Evolutionary conservation across 2,797 vertebrate species (phyloP).

Genomic region (Anguilla anguilla): DNA sequence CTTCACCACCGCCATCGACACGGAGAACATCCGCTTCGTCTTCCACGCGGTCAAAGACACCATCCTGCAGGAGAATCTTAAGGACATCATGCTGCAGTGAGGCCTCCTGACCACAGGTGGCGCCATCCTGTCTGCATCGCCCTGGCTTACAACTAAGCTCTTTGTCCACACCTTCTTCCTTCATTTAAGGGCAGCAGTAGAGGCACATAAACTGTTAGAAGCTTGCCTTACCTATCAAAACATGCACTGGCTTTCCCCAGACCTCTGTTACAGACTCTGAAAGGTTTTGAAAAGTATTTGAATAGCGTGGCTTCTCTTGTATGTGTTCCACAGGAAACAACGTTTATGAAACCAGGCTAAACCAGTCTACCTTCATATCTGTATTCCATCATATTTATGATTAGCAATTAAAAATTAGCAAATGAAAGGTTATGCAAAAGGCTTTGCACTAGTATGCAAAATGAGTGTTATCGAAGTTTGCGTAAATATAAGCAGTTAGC

Average conservation of each 20-base stretch:
- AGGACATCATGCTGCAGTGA: conserved; percentile 98
- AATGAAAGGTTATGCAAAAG: conserved; percentile 53
- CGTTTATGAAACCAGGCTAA: not conserved
- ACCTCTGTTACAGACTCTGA: not conserved
- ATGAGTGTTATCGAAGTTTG: not conserved
- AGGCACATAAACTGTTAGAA: not conserved
- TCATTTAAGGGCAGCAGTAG: not conserved
- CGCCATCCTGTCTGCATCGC: too few species aligned
- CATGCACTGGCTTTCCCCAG: not conserved
- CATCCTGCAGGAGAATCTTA: conserved; percentile 96
- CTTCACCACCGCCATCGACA: conserved; percentile 97
- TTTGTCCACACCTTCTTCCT: not conserved
- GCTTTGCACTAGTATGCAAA: conserved; percentile 54
- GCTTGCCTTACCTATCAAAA: not conserved
- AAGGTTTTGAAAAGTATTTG: not conserved
- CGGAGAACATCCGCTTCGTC: conserved; percentile 95
- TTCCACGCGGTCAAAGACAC: conserved; percentile 97
- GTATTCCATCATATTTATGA: not conserved
- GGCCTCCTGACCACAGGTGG: not conserved
- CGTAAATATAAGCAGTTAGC: not conserved
- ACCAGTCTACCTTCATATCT: not conserved
- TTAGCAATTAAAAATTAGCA: not conserved
- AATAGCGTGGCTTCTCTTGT: not conserved
- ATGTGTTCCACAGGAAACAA: not conserved
- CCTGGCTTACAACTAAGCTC: not conserved